Evolutionary conservation across 2,797 vertebrate species (phyloP), one percentile per base, ranked within the genome.

Genomic region (Xenopus petersii): DNA sequence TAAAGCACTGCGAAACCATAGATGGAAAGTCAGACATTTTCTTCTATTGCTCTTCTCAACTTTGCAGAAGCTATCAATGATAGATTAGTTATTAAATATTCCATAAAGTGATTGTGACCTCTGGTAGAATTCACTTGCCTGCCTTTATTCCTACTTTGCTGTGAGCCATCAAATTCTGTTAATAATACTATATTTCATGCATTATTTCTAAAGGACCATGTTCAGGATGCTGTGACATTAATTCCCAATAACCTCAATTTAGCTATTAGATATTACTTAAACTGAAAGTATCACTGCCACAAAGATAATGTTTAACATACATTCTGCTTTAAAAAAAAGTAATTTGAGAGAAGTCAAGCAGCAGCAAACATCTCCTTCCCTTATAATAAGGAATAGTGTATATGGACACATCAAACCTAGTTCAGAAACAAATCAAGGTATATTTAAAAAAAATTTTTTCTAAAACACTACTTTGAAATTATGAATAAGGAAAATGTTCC

Each of bases 81-180:
- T 30, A 30, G 2, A 30, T 30, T 30, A 30, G 26, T 4, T 30
- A 30, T 30, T 30, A 30, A 30, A 30, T 30, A 30, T 30, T 30
- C 26, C 79, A 74, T 54, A 67, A 83, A 79, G 81, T 79, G 75
- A 81, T 68, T 63, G 80, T 75, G 77, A 72, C 75, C 84, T 82
- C 73, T 81, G 56, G 79, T 84, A 82, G 87, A 73, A 67, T 66
- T 83, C 56, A 21, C 82, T 72, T 30, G 75, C 70, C 77, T 75
- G 82, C 81, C 56, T 80, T 67, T 79, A 78, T 83, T 82, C 68
- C 70, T 77, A 81, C 75, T 70, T 82, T 62, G 66, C 69, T 79
- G 72, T 68, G 70, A 73, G 46, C 81, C 74, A 81, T 75, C 65
- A 75, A 77, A 83, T 64, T 76, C 79, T 81, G 54, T 46, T 77